Evolutionary conservation across 1,140 invertebrate species (phyloP), one percentile per base, ranked within the genome.

Genomic region (Drosophila varians): DNA sequence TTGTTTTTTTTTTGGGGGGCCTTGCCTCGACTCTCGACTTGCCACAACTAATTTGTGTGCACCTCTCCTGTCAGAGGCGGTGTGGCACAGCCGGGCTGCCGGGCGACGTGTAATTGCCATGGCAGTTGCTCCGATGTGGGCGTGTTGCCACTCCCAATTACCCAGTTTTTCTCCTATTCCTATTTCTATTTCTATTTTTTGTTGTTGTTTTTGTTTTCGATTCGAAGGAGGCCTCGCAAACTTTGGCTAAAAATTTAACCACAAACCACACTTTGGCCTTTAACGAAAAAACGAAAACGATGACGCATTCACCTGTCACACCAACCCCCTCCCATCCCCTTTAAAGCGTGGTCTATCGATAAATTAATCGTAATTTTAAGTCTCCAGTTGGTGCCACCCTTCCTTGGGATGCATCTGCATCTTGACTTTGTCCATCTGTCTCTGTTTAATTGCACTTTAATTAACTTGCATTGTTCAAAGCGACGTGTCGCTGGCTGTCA

Each of bases 381-480:
- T 23, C n/a, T n/a, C n/a, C n/a, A n/a, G n/a, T n/a, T n/a, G n/a
- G n/a, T n/a, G n/a, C n/a, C n/a, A n/a, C n/a, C n/a, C n/a, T n/a
- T n/a, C n/a, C n/a, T n/a, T n/a, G 49, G 31, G 26, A 36, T 38
- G 42, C 60, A 64, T 53, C 62, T 66, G 61, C 62, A 66, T 66
- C 45, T 65, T 42, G 45, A 25, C 12, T 40, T 34, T 26, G 7
- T 26, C 34, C 14, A 28, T 36, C 34, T 38, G 14, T 12, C 40
- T 31, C 47, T 57, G 68, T 84, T 87, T 80, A 86, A 86, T 86
- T 86, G 80, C 80, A 64, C 73, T 76, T 86, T 87, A 87, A 86
- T 86, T 86, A 87, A 82, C 80, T 86, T 87, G 82, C 77, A 86
- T 86, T 86, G 80, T 87, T 86, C 61, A 73, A 56, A 64, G 71